Base-by-base conservation (phyloP, 2,113 vertebrate genomes). In the Empidonax traillii region DNA sequence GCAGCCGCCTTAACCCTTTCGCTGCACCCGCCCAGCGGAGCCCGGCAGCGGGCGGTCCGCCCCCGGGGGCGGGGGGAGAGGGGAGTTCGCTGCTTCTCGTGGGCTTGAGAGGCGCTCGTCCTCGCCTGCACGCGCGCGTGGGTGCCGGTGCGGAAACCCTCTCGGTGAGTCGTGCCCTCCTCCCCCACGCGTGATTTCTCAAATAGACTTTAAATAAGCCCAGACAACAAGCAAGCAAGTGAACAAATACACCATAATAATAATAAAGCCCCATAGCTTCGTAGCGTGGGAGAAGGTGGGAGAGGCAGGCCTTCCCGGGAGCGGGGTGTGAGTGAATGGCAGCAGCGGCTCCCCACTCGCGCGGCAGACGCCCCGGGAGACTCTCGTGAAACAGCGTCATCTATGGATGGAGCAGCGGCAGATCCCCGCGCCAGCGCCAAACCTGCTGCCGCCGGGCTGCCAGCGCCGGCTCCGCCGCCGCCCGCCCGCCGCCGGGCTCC, bases 311-410 rank as follows among this genome's bases (percentile, higher is more conserved):
- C 95, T 89, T 75, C 76, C 51, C 39, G 8, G 20, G 49, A 31
- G 44, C 39, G 14, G 37, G 73, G 35, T 22, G 91, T 69, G 67
- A 90, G 59, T 30, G 78, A 85, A 59, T 46, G 69, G 85, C 61
- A 68, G 77, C 89, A 37, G 49, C 28, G 77, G 52, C 53, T 91
- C 71, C 71, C 88, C 86, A 39, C 71, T 61, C 65, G 53, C 39
- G 61, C 35, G 55, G 75, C 69, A 30, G 6, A 85, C 35, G 22
- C 67, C 59, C 15, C 87, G 67, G 65, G 92, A 49, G 80, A 74
- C 83, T 49, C 43, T 86, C 97, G 95, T 90, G 94, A 97, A 97
- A 97, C 94, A 97, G 97, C 96, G 94, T 95, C 97, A 97, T 98
- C 97, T 98, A 94, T 95, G 93, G 97, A 97, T 76, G 89, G 94